Evolutionary conservation across 2,888 invertebrate genomes (phyloP).

Genomic region (Tetanocera ferruginea): DNA sequence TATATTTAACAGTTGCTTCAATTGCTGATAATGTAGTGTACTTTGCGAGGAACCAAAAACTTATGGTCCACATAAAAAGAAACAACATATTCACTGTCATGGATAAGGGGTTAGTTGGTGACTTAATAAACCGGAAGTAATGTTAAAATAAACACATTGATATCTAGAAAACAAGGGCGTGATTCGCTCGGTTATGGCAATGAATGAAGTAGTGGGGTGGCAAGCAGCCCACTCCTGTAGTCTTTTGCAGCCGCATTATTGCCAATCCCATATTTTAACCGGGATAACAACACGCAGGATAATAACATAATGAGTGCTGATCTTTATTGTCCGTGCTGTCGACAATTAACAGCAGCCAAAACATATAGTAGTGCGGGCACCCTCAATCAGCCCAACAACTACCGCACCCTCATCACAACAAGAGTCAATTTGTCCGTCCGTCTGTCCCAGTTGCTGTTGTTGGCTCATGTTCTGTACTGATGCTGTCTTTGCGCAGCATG

Average conservation of each 20-base stretch:
- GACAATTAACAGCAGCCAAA: constrained; percentile 1
- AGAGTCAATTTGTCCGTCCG: constrained; percentile 28
- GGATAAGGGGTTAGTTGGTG: background rate
- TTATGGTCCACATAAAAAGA: too few relatives aligned
- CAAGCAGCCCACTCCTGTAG: background rate
- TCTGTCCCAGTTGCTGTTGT: background rate
- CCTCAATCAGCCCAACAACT: background rate
- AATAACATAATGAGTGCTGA: constrained; percentile 4
- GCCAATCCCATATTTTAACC: background rate
- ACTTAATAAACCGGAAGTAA: background rate
- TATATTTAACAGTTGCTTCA: too few relatives aligned
- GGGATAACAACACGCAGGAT: background rate
- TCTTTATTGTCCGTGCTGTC: constrained; percentile 6
- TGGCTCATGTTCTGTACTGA: background rate
- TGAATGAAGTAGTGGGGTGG: background rate
- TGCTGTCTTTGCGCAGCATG: constrained; percentile 10
- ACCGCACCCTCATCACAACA: background rate
- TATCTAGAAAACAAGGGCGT: background rate
- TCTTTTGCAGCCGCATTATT: background rate
- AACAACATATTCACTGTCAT: background rate
- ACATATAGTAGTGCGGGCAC: background rate
- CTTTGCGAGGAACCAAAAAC: too few relatives aligned
- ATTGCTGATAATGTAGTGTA: too few relatives aligned
- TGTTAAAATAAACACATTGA: background rate
- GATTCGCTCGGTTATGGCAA: background rate